These are phyloP conservation scores for Parelbella ahira DNA, from an alignment of 2,888 invertebrate genomes.

Conservation along the genomic window DNA sequence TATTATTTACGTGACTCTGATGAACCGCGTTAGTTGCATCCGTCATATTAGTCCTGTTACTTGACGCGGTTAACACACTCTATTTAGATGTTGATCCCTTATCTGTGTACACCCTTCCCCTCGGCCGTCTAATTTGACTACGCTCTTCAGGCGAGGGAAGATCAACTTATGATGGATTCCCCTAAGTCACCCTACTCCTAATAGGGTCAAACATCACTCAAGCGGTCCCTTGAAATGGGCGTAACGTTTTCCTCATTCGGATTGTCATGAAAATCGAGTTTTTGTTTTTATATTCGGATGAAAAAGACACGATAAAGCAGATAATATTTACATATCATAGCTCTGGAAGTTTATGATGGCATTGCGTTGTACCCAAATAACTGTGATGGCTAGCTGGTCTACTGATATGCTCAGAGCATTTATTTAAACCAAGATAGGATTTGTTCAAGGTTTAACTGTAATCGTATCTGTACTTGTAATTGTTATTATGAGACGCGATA, in stretches of 20 bases:
- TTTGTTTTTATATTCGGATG: slow-evolving; percentile 25
- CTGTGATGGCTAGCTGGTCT: no score
- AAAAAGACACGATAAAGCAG: background rate
- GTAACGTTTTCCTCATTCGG: slow-evolving; percentile 29
- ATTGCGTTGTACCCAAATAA: no score
- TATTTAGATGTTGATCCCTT: slow-evolving; percentile 27
- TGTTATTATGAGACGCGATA: no score
- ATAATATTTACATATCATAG: background rate
- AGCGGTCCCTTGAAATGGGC: slow-evolving; percentile 30
- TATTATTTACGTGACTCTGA: slow-evolving; percentile 24
- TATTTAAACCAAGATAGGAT: no score
- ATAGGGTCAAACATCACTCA: slow-evolving; percentile 37
- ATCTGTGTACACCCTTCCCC: background rate
- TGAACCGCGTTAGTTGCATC: slow-evolving; percentile 25
- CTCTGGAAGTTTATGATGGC: background rate
- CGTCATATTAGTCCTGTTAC: slow-evolving; percentile 32
- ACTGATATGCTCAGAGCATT: no score
- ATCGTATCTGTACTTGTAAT: no score
- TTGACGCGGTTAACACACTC: slow-evolving; percentile 28
- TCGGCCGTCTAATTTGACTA: background rate
- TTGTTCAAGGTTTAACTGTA: no score
- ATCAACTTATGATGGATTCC: slow-evolving; percentile 23
- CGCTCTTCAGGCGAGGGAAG: background rate
- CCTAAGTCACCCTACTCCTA: slow-evolving; percentile 33
- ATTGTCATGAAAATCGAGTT: slow-evolving; percentile 28